Evolutionary conservation across 1,140 invertebrate genomes (phyloP).

Genomic region (Aphaenogaster floridana): DNA sequence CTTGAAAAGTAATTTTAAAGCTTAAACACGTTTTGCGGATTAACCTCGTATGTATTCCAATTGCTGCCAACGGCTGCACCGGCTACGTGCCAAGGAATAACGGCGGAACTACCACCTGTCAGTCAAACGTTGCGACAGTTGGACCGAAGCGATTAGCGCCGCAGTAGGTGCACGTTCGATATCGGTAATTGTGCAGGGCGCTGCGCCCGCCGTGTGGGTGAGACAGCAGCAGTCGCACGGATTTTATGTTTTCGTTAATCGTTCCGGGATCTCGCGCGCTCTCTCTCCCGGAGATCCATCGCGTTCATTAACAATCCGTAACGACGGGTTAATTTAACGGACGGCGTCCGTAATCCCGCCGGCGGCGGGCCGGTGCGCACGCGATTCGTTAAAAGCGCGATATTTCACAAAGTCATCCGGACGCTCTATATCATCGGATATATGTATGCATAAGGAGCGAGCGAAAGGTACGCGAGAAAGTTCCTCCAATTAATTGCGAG

Average conservation of each 20-base stretch:
- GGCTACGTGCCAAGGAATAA: constrained; percentile 54
- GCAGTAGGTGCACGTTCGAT: constrained; percentile 50
- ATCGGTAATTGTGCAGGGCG: constrained; percentile 53
- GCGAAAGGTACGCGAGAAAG: neutral
- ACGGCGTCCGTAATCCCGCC: constrained; percentile 42
- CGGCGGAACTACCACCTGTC: constrained; percentile 45
- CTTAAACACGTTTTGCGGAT: constrained; percentile 28
- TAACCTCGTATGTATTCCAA: constrained; percentile 28
- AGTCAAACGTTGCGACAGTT: constrained; percentile 36
- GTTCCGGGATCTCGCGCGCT: constrained; percentile 14
- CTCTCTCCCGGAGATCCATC: constrained; percentile 38
- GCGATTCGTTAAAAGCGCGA: constrained; percentile 57
- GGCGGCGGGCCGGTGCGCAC: constrained; percentile 15
- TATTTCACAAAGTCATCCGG: constrained; percentile 49
- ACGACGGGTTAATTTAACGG: constrained; percentile 61
- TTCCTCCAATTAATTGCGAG: constrained; percentile 34
- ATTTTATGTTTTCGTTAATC: constrained; percentile 69
- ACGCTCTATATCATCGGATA: constrained; percentile 29
- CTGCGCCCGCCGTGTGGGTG: neutral
- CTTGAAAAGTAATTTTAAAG: constrained; percentile 40
- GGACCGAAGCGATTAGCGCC: constrained; percentile 58
- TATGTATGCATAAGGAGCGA: constrained; percentile 12
- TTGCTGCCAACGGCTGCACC: constrained; percentile 29
- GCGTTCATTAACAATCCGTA: constrained; percentile 63
- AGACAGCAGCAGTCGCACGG: constrained; percentile 37